These are phyloP conservation scores for Cantharis rufa DNA, from an alignment of 2,888 invertebrate species.

Conservation along the genomic window DNA sequence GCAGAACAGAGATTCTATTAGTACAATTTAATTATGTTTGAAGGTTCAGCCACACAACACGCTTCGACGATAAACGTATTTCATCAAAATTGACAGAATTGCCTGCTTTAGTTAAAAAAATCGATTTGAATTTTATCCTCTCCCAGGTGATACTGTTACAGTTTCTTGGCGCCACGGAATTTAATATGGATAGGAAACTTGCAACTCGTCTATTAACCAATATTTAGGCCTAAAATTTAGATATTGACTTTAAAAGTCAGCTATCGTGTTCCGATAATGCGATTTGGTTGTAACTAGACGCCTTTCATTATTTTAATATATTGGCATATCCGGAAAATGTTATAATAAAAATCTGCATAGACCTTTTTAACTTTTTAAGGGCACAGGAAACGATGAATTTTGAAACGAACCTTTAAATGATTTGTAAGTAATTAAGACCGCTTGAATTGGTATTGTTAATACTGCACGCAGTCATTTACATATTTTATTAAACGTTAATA, in stretches of 20 bases:
- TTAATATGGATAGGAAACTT: conserved; percentile 39
- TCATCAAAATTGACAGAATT: not conserved
- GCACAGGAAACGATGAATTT: not conserved
- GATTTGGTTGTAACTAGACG: conserved; percentile 32
- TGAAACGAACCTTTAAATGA: not conserved
- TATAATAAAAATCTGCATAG: not conserved
- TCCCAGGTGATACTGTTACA: not conserved
- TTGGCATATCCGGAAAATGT: not conserved
- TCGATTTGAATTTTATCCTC: not conserved
- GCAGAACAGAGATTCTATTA: too few relatives aligned
- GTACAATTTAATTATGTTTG: not conserved
- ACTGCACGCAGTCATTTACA: not conserved
- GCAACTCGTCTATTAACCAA: conserved; percentile 45
- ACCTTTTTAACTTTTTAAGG: not conserved
- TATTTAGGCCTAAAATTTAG: conserved; percentile 38
- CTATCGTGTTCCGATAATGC: conserved; percentile 38
- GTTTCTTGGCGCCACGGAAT: conserved; percentile 31
- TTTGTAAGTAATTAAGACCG: not conserved
- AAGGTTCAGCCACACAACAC: not conserved
- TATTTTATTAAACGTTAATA: not conserved
- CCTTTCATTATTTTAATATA: conserved; percentile 21
- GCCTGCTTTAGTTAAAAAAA: not conserved
- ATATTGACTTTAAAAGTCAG: conserved; percentile 38
- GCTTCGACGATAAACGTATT: not conserved
- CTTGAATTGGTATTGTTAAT: not conserved